These are phyloP conservation scores for Melipona quadrifasciata DNA, from an alignment of 1,140 invertebrate genomes.

Conservation along the genomic window DNA sequence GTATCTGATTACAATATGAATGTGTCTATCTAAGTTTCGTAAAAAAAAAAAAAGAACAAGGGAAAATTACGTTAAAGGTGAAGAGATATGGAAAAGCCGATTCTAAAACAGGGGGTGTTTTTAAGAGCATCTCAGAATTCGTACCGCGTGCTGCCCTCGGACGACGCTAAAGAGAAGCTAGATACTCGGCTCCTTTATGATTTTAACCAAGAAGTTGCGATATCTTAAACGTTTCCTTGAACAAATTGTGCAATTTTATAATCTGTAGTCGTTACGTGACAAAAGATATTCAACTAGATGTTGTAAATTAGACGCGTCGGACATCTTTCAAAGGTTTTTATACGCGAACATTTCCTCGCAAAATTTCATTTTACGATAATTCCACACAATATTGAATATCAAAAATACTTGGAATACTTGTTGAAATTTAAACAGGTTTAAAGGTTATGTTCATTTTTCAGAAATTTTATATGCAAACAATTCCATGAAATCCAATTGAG, in stretches of 20 bases:
- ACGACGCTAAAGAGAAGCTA: slow-evolving; percentile 60
- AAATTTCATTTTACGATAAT: background rate
- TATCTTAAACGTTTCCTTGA: background rate
- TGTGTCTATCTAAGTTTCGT: background rate
- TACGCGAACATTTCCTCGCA: background rate
- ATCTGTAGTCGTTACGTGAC: background rate
- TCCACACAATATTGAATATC: background rate
- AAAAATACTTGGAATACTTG: no score
- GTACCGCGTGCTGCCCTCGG: slow-evolving; percentile 69
- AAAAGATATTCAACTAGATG: no score
- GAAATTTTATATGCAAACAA: no score
- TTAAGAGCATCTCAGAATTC: slow-evolving; percentile 51
- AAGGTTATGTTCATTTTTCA: no score
- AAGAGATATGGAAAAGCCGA: background rate
- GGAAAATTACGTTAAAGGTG: background rate
- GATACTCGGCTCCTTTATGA: slow-evolving; percentile 42
- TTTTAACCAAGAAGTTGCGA: slow-evolving; percentile 13
- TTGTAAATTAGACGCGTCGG: no score
- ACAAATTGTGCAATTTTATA: background rate
- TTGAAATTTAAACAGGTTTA: no score
- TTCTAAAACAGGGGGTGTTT: slow-evolving; percentile 14
- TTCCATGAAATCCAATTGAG: no score
- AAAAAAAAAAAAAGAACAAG: background rate
- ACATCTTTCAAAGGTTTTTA: background rate
- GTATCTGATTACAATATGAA: background rate